phyloP scores from a whole-genome alignment of 1,140 invertebrate genomes.

The Phymastichus coffea region DNA sequence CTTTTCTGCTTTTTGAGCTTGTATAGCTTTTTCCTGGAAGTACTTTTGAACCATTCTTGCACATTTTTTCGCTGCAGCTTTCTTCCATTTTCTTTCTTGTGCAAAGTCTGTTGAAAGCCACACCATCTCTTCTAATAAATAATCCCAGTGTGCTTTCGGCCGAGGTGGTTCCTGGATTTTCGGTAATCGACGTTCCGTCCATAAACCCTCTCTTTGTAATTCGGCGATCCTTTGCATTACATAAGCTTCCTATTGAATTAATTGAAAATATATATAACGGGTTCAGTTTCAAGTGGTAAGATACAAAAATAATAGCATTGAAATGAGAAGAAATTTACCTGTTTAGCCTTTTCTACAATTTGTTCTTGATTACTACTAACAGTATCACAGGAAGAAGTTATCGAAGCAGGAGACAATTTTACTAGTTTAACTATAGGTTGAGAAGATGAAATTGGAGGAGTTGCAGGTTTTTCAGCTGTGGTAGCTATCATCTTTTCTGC shows the following conservation, averaged over 20 bases:
- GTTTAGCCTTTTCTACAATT: conserved; percentile 86
- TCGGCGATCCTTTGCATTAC: conserved; percentile 90
- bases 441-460: conserved; percentile 40
- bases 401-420: conserved; percentile 46
- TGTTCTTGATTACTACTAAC: conserved; percentile 65
- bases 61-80: conserved; percentile 90
- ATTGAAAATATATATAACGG: conserved; percentile 9
- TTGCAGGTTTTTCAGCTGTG: conserved; percentile 31
- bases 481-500: conserved; percentile 33
- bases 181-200: conserved; percentile 88
- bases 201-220: conserved; percentile 86
- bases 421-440: conserved; percentile 59
- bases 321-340: conserved; percentile 54
- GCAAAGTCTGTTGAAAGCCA: conserved; percentile 98
- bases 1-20: conserved; percentile 87
- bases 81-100: conserved; percentile 97
- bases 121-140: conserved; percentile 96
- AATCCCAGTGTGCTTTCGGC: conserved; percentile 97
- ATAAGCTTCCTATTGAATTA: conserved; percentile 72
- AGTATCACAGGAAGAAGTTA: conserved; percentile 46
- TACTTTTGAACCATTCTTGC: conserved; percentile 92
- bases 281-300: background rate
- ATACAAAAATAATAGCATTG: background rate
- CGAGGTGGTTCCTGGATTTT: conserved; percentile 89
- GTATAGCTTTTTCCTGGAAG: conserved; percentile 90